Base-by-base conservation (phyloP, 2,888 invertebrate species). In the Diloba caeruleocephala region DNA sequence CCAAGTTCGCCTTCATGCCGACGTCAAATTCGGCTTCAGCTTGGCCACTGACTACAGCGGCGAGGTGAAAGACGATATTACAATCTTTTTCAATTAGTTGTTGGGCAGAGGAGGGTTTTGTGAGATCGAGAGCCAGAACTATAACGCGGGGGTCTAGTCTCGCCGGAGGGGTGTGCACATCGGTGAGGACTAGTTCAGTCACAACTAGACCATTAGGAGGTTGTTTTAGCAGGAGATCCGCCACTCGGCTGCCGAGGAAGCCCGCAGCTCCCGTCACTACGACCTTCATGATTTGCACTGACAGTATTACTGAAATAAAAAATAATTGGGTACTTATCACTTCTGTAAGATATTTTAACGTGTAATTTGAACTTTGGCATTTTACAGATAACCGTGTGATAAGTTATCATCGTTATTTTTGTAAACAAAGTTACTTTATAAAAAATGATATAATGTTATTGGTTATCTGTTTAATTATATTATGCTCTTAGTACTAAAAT, bases 11-110 rank as follows among this genome's bases (percentile, higher is more conserved):
- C 43, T 76, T 78, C 37, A 90, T 55, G 1, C 92, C 92, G 3
- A 87, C 76, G 7, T 92, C 89, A 46, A 91, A 88, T 53, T 92
- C 86, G 0, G 67, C 71, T 75, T 92, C 92, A 7, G 92, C 89
- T 33, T 83, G 82, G 0, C 92, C 92, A 52, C 91, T 92, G 17
- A 92, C 90, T 6, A 89, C 72, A 12, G 92, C 92, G 1, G 92
- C 92, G 1, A 92, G 76, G 53, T 92, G 92, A 58, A 90, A 87
- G 10, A 91, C 38, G 7, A 85, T 75, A 43, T 80, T 79, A 28
- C 77, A 74, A 12, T 75, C 71, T n/a, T 70, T 10, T 3, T 74
- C 62, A 5, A 89, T 65, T 1, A 88, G 73, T 0, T 38, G 49
- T 1, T 74, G 78, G 2, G 85, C 82, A 13, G 82, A 84, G 0